phyloP scores from a whole-genome alignment of 2,888 invertebrate species.

The Tetragonisca angustula region DNA sequence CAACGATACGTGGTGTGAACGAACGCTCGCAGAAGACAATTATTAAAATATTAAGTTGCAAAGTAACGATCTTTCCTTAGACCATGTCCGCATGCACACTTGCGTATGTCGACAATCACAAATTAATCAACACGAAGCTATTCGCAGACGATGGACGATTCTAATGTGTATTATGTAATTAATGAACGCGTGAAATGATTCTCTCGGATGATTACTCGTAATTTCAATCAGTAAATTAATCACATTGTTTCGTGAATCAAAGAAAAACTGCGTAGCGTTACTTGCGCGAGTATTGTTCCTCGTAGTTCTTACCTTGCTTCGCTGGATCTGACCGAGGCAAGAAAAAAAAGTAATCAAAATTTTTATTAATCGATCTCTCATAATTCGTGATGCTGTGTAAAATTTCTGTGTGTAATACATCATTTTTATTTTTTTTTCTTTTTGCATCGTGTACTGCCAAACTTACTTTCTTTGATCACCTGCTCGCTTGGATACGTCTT shows the following conservation, averaged over 20 bases:
- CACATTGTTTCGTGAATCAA: conserved; percentile 34
- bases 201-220: background rate
- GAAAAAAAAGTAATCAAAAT: conserved; percentile 73
- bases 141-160: background rate
- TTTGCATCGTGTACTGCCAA: conserved; percentile 12
- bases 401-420: background rate
- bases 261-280: conserved; percentile 58
- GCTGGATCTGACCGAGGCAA: conserved; percentile 80
- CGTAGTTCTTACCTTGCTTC: conserved; percentile 80
- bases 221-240: conserved; percentile 13
- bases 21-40: background rate
- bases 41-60: background rate
- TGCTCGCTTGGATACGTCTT: conserved; percentile 92
- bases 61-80: background rate
- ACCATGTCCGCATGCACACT: background rate
- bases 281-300: conserved; percentile 35
- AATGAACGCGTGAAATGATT: conserved; percentile 1
- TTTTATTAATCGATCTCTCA: conserved; percentile 71
- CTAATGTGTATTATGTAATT: background rate
- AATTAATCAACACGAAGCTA: conserved; percentile 11
- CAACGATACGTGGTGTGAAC: background rate
- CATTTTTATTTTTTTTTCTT: background rate
- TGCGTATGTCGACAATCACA: background rate
- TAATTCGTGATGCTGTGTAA: background rate
- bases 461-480: conserved; percentile 94